A percentile compares a stretch with the other conserved stretches of the same genome.
These are phyloP conservation scores for Leptopilina boulardi DNA, from an alignment of 1,140 invertebrate species.

Conservation along the genomic window DNA sequence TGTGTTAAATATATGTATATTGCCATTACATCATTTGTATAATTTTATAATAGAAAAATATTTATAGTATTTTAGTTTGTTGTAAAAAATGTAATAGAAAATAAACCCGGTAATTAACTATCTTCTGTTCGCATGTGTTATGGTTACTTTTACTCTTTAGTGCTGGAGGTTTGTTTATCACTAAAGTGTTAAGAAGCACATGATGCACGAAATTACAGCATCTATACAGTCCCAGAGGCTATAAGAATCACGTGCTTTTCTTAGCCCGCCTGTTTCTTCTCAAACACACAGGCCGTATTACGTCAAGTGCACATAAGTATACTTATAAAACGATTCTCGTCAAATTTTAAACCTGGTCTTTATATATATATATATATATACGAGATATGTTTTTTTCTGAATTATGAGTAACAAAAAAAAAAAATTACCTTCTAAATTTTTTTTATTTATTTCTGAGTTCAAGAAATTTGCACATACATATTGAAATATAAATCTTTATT, in stretches of 20 bases:
- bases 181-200: conserved; percentile 30
- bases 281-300: conserved; percentile 57
- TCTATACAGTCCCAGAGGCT: conserved; percentile 10
- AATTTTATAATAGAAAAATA: neutral
- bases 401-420: neutral
- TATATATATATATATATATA: too few species aligned
- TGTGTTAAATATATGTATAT: too few species aligned
- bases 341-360: conserved; percentile 28
- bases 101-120: conserved; percentile 7
- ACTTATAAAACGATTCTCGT: conserved; percentile 42
- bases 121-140: conserved; percentile 13
- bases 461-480: too few species aligned
- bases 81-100: neutral
- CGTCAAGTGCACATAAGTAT: conserved; percentile 57
- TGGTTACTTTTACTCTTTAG: conserved; percentile 16
- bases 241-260: conserved; percentile 50
- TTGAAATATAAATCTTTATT: too few species aligned
- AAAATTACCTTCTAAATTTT: neutral
- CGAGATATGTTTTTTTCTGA: conserved; percentile 33
- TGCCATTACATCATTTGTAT: too few species aligned
- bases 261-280: conserved; percentile 64
- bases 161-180: conserved; percentile 27
- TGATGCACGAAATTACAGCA: conserved; percentile 31
- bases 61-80: neutral
- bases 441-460: too few species aligned